Evolutionary conservation across 2,888 invertebrate genomes (phyloP), one percentile per base, ranked within the genome.

Genomic region (Lissocephala sabroskyi): DNA sequence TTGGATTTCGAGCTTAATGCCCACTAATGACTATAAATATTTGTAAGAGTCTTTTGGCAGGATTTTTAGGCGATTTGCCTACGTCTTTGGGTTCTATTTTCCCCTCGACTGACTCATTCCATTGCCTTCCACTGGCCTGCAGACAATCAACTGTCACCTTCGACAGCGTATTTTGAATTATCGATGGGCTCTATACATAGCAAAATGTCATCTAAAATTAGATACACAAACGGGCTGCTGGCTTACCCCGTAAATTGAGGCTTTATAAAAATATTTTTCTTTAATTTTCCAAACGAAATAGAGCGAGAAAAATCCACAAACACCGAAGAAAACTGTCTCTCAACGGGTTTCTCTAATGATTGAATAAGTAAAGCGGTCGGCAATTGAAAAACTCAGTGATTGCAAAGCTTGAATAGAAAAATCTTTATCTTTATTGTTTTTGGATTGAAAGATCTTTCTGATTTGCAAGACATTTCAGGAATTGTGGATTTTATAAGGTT

Each of bases 121-220:
- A 51, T 36, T 39, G 35, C 73, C 56, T 65, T 56, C 59, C 62
- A 61, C 55, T 67, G 49, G 68, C 62, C 76, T 68, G 68, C 30
- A 48, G 47, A 45, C 56, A 62, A 68, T 70, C 70, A 77, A 70
- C 70, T 70, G 77, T 77, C 70, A 77, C 70, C 49, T 70, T 74
- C 61, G 70, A 70, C 75, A 65, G 49, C 66, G 46, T 70, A 65
- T 70, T 77, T 65, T 74, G 70, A 70, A 59, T 39, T 71, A 71
- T 41, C 67, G 44, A 64, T 75, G 75, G 10, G 11, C 30, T 26
- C 26, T 30, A 30, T 30, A 30, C 3, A 30, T 30, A 7, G 30
- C 30, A 4, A n/a, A n/a, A 30, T n/a, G 6, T 30, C 11, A n/a
- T 5, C 23, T 23, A 23, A 5, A 23, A 5, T 23, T 23, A 23